These are phyloP conservation scores for Euwallacea fornicatus DNA, from an alignment of 1,140 invertebrate species.

Conservation along the genomic window DNA sequence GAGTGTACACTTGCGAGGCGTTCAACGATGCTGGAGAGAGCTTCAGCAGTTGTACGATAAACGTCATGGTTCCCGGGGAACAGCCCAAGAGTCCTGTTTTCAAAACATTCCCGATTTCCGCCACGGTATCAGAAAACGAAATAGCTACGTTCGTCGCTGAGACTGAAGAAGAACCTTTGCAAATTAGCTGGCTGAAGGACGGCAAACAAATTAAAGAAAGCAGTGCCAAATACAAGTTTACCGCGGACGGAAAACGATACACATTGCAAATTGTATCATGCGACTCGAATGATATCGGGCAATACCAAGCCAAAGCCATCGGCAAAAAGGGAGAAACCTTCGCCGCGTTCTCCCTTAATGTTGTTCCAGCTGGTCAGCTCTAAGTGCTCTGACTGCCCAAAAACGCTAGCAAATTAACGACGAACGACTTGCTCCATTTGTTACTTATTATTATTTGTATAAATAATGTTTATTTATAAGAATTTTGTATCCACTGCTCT, in stretches of 20 bases:
- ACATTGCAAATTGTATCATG: conserved; percentile 76
- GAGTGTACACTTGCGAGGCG: conserved; percentile 94
- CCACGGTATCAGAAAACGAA: conserved; percentile 81
- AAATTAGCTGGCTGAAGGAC: conserved; percentile 85
- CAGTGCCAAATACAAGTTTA: conserved; percentile 78
- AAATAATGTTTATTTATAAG: conserved; percentile 47
- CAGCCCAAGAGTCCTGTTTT: conserved; percentile 80
- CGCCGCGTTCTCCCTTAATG: conserved; percentile 85
- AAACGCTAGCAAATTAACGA: conserved; percentile 41
- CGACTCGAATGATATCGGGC: conserved; percentile 80
- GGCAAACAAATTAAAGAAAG: conserved; percentile 75
- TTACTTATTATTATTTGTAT: conserved; percentile 46
- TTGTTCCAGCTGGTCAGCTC: conserved; percentile 55
- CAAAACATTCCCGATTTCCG: conserved; percentile 85
- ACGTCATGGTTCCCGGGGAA: conserved; percentile 85
- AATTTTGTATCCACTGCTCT: conserved; percentile 43
- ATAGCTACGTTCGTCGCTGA: conserved; percentile 78
- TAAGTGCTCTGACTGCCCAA: conserved; percentile 41
- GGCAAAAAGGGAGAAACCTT: conserved; percentile 80
- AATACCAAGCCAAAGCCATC: conserved; percentile 85
- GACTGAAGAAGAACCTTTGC: conserved; percentile 66
- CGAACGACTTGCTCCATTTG: conserved; percentile 49
- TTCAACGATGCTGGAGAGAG: conserved; percentile 94
- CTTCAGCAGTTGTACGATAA: conserved; percentile 86
- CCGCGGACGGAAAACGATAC: conserved; percentile 75